phyloP scores from a whole-genome alignment of 2,888 invertebrate species.

The Macrostomum cliftonense region DNA sequence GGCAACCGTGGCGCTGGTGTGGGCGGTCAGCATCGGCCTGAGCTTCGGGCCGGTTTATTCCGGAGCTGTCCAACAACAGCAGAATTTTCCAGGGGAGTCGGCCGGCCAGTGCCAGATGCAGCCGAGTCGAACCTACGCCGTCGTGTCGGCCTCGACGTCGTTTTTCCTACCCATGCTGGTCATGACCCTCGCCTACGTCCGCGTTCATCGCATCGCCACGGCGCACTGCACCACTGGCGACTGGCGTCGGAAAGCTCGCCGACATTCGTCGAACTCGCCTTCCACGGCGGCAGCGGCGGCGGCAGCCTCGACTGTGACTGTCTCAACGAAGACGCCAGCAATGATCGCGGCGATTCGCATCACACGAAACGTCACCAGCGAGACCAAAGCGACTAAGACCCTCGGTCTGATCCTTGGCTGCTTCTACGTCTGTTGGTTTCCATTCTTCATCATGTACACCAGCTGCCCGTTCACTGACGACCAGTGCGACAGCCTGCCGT shows the following conservation, averaged over 20 bases:
- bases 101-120: too few species aligned
- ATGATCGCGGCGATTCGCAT: too few species aligned
- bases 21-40: conserved; percentile 7
- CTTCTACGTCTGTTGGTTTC: conserved; percentile 19
- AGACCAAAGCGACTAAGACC: conserved; percentile 14
- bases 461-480: conserved; percentile 17
- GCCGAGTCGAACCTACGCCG: conserved; percentile 17
- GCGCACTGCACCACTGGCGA: too few species aligned
- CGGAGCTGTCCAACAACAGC: not conserved
- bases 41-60: conserved; percentile 10
- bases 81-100: not conserved
- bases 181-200: conserved; percentile 25
- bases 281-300: conserved; percentile 5
- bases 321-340: too few species aligned
- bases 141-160: conserved; percentile 26
- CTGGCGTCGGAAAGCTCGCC: not conserved
- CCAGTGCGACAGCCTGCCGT: conserved; percentile 10
- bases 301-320: not conserved
- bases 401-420: conserved; percentile 14
- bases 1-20: conserved; percentile 3
- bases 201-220: conserved; percentile 23
- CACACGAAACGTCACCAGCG: too few species aligned
- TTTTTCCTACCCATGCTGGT: conserved; percentile 27
- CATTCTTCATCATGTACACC: conserved; percentile 16
- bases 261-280: conserved; percentile 6